Evolutionary conservation across 2,888 invertebrate species (phyloP), one percentile per base, ranked within the genome.

Genomic region (Ditylenchus weischeri): DNA sequence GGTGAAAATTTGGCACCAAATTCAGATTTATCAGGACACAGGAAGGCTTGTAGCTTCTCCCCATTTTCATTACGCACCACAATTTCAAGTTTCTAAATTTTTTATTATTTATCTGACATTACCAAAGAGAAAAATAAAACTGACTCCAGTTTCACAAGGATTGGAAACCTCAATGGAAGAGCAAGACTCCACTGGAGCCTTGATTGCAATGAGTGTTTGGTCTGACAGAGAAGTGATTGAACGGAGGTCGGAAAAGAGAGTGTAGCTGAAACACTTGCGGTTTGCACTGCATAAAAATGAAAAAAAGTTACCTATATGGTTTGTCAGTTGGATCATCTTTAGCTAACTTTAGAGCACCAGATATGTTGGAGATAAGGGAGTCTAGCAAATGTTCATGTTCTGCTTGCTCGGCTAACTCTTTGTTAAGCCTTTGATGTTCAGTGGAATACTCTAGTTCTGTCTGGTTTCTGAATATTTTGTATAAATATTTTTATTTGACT

Each of bases 241-340:
- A 19, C 74, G 71, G 29, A 80, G 66, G 59, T 80, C 79, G 18
- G 67, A 47, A 65, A 74, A 79, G 11, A 69, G 61, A 35, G 80
- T 70, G 65, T 79, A 79, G 43, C 78, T 78, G 62, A 19, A 78
- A 68, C 1, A 68, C 19, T 62, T 1, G 8, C 3, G 35, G n/a
- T n/a, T 15, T 21, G 21, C 6, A 64, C 15, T 10, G 23, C n/a
- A 5, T 35, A 8, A 8, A 15, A 21, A 7, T 50, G 58, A 54
- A 8, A 21, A 49, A 6, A 13, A 15, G 54, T 47, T 51, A 79
- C 80, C 66, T 69, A 58, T 80, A 80, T 18, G 76, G 74, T 63
- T 66, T 68, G 57, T 80, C 77, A 38, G 70, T 74, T 21, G 81
- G 79, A 57, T 81, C 78, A 50, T 77, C 78, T 48, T 72, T 75